phyloP scores from a whole-genome alignment of 2,797 vertebrate species.

The Parauchenoglanis punctatus region DNA sequence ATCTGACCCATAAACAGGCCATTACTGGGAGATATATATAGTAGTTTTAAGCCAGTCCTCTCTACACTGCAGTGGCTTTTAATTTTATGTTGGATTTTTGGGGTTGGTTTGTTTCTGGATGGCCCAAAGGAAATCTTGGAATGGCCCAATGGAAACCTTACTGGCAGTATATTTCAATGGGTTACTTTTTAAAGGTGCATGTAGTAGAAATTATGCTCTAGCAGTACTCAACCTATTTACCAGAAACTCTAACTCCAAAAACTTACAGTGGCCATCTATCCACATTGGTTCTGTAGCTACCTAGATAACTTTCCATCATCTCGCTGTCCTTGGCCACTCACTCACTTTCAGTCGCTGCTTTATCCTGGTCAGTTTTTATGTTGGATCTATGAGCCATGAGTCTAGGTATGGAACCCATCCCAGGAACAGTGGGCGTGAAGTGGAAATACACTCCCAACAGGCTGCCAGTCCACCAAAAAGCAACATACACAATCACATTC shows the following conservation, averaged over 20 bases:
- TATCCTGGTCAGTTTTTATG: neutral
- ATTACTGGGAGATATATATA: conserved; percentile 5
- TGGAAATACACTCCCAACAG: neutral
- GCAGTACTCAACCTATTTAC: neutral
- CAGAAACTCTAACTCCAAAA: neutral
- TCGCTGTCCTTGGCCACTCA: neutral
- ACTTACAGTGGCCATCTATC: neutral
- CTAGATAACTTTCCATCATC: neutral
- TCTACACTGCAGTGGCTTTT: neutral
- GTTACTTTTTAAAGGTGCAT: neutral
- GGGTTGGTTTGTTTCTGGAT: neutral
- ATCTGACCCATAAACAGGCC: conserved; percentile 34
- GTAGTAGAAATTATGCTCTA: neutral
- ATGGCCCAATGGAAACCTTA: too few species aligned
- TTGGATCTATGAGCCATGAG: neutral
- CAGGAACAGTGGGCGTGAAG: neutral
- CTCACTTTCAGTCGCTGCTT: neutral
- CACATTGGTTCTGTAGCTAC: neutral
- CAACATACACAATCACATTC: neutral
- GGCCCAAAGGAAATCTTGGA: neutral
- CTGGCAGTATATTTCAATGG: neutral
- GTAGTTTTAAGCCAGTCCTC: neutral
- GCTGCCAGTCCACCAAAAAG: neutral
- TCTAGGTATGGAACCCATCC: neutral
- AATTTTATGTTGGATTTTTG: neutral